A percentile compares a stretch with the other conserved stretches of the same genome.
Evolutionary conservation across 2,797 vertebrate genomes (phyloP).

Genomic region (Phrynocephalus guinanensis): DNA sequence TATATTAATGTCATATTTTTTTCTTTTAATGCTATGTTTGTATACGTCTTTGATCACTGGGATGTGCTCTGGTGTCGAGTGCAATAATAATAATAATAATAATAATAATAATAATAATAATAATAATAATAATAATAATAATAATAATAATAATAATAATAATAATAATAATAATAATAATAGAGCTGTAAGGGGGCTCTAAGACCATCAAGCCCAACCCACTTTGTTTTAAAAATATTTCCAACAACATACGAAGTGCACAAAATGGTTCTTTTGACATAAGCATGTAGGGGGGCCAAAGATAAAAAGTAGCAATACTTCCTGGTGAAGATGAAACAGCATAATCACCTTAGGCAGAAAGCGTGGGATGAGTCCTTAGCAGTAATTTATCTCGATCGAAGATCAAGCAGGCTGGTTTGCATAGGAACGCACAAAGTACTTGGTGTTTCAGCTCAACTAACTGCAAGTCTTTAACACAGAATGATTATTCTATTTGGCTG

Average conservation of each 20-base stretch:
- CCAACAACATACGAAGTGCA: not conserved
- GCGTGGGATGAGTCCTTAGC: constrained; percentile 36
- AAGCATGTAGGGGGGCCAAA: constrained; percentile 15
- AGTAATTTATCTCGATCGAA: constrained; percentile 39
- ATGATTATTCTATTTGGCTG: constrained; percentile 35
- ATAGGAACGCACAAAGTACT: constrained; percentile 25
- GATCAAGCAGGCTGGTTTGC: constrained; percentile 34
- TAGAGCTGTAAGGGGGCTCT: too few species aligned
- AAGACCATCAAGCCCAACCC: too few species aligned
- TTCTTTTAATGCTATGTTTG: too few species aligned
- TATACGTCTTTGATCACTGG: too few species aligned
- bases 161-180: too few species aligned
- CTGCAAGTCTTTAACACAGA: constrained; percentile 20
- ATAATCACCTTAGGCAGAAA: constrained; percentile 39
- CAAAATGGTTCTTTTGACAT: constrained; percentile 20
- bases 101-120: too few species aligned
- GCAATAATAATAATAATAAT: too few species aligned
- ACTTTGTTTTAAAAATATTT: constrained; percentile 1
- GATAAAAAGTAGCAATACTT: constrained; percentile 40
- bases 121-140: too few species aligned
- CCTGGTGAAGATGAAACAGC: constrained; percentile 44
- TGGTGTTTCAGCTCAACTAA: constrained; percentile 15
- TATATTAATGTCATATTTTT: too few species aligned
- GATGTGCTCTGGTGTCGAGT: too few species aligned
- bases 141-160: too few species aligned